These are phyloP conservation scores for Mus minutoides DNA, from an alignment of 2,797 vertebrate species.

Conservation along the genomic window DNA sequence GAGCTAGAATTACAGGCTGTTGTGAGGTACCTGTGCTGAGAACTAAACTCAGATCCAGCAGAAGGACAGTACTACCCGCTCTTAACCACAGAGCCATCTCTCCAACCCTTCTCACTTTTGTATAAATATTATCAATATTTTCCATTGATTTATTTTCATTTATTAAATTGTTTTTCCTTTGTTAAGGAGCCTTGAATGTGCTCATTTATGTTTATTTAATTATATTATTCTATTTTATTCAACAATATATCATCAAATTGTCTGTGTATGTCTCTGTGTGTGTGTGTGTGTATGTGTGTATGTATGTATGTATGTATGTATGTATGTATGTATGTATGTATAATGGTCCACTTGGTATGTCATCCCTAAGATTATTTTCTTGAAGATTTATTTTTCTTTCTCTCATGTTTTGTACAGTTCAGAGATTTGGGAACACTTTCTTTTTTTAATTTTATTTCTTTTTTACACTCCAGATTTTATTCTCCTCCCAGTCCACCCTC, in stretches of 20 bases:
- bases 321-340: background rate
- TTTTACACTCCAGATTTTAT: too few relatives aligned
- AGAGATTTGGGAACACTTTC: background rate
- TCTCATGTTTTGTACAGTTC: background rate
- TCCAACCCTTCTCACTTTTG: background rate
- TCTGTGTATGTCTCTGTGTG: background rate
- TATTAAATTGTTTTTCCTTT: slow-evolving; percentile 1
- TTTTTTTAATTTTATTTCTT: too few relatives aligned
- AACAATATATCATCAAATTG: background rate
- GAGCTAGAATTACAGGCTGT: background rate
- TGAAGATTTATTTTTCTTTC: background rate
- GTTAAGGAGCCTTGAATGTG: background rate
- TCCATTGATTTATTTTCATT: slow-evolving; percentile 39
- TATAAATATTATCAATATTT: slow-evolving; percentile 22
- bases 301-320: background rate
- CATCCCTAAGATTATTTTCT: background rate
- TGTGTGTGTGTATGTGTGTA: background rate
- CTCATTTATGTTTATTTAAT: background rate
- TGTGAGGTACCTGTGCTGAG: background rate
- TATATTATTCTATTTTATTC: background rate
- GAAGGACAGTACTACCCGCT: background rate
- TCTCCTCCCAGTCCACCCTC: too few relatives aligned
- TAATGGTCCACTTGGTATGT: background rate
- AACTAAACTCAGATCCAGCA: background rate
- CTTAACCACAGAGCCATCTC: background rate